These are phyloP conservation scores for Tuta absoluta DNA, from an alignment of 2,888 invertebrate species.

Conservation along the genomic window DNA sequence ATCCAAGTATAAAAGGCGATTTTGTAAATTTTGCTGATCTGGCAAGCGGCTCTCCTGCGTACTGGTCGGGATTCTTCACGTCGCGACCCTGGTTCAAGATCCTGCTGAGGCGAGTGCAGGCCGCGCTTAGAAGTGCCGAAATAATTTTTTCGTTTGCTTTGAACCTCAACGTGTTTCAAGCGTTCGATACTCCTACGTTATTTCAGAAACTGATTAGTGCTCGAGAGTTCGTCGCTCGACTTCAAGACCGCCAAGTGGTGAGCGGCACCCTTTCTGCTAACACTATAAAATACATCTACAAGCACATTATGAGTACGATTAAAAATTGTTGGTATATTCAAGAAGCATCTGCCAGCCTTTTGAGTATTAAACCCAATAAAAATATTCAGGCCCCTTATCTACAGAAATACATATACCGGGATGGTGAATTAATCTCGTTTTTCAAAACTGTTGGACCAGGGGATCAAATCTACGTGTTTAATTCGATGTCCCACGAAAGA, in stretches of 20 bases:
- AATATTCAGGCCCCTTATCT: conserved; percentile 78
- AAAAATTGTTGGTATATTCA: conserved; percentile 71
- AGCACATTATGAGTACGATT: conserved; percentile 73
- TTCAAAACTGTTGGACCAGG: conserved; percentile 78
- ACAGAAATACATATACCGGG: conserved; percentile 65
- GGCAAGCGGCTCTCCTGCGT: conserved; percentile 91
- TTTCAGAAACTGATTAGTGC: conserved; percentile 77
- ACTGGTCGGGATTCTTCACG: conserved; percentile 98
- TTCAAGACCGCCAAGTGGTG: conserved; percentile 98
- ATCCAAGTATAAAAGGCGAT: conserved; percentile 92
- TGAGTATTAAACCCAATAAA: conserved; percentile 88
- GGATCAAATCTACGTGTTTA: conserved; percentile 88
- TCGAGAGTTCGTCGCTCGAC: conserved; percentile 90
- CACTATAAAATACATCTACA: conserved; percentile 92
- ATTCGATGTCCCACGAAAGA: conserved; percentile 89
- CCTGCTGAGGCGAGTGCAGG: conserved; percentile 90
- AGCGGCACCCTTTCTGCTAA: conserved; percentile 94
- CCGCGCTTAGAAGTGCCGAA: conserved; percentile 89
- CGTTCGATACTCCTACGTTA: conserved; percentile 78
- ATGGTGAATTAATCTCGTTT: conserved; percentile 65
- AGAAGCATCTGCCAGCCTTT: conserved; percentile 60
- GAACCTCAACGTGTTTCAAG: conserved; percentile 81
- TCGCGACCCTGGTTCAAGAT: conserved; percentile 92
- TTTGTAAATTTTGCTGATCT: conserved; percentile 98
- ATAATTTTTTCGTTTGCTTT: conserved; percentile 91